Evolutionary conservation across 2,113 vertebrate species (phyloP).

Genomic region (Trinectes maculatus): DNA sequence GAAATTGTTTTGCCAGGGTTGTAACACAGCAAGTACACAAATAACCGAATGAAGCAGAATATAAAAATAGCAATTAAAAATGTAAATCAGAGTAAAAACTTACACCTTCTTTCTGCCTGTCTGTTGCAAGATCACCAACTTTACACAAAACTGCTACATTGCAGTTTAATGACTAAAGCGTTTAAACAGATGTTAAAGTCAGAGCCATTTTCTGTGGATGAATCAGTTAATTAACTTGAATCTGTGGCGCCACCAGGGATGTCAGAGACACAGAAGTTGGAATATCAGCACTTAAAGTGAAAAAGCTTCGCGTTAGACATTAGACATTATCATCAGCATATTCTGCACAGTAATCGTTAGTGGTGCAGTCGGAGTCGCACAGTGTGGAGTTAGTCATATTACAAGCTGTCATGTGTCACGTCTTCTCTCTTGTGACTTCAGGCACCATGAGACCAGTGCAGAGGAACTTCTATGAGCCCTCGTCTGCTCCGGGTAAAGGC

Average conservation of each 20-base stretch:
- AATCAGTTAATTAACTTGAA: neutral
- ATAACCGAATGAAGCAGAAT: too few species aligned
- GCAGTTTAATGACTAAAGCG: neutral
- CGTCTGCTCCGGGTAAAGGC: slow-evolving; percentile 94
- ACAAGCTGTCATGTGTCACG: too few species aligned
- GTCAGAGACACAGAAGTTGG: neutral
- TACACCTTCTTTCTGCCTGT: too few species aligned
- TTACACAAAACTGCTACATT: neutral
- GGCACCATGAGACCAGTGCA: slow-evolving; percentile 95
- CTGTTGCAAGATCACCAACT: too few species aligned
- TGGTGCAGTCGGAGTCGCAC: neutral
- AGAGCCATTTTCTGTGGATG: too few species aligned
- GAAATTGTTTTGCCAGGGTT: too few species aligned
- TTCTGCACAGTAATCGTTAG: neutral
- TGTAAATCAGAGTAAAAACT: too few species aligned
- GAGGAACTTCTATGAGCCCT: slow-evolving; percentile 96
- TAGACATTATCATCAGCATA: neutral
- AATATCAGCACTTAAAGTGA: neutral
- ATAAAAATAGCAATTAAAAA: too few species aligned
- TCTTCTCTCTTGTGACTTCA: slow-evolving; percentile 57
- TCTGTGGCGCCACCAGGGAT: neutral
- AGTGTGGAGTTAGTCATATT: neutral
- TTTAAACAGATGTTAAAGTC: slow-evolving; percentile 4
- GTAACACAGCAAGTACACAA: too few species aligned
- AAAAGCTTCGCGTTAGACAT: neutral